Evolutionary conservation across 2,888 invertebrate genomes (phyloP).

Genomic region (Tridacna gigas): DNA sequence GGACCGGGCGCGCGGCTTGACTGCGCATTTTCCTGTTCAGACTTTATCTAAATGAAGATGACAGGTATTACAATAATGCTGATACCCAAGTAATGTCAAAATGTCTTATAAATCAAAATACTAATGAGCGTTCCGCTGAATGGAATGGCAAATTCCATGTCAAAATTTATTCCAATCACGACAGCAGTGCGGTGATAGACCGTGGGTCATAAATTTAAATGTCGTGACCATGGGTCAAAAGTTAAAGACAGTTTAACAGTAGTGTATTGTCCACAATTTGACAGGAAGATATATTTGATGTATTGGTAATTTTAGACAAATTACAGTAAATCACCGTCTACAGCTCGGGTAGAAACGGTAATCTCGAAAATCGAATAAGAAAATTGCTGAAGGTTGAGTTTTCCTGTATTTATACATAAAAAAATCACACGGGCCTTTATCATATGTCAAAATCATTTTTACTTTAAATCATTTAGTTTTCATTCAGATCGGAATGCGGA

Average conservation of each 20-base stretch:
- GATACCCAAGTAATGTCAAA: slow-evolving; percentile 56
- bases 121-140: slow-evolving; percentile 39
- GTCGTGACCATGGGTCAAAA: slow-evolving; percentile 23
- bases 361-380: too few relatives aligned
- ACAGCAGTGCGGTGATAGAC: background rate
- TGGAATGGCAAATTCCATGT: slow-evolving; percentile 14
- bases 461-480: too few relatives aligned
- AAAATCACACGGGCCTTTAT: too few relatives aligned
- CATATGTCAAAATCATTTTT: too few relatives aligned
- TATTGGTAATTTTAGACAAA: slow-evolving; percentile 1
- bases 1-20: slow-evolving; percentile 23
- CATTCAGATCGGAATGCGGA: too few relatives aligned
- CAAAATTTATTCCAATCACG: slow-evolving; percentile 37
- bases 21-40: slow-evolving; percentile 33
- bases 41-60: slow-evolving; percentile 54
- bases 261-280: slow-evolving; percentile 2
- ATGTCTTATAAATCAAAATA: slow-evolving; percentile 61
- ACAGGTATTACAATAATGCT: slow-evolving; percentile 57
- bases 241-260: slow-evolving; percentile 25
- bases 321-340: background rate
- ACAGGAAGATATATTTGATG: background rate
- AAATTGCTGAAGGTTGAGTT: too few relatives aligned
- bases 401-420: too few relatives aligned
- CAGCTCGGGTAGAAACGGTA: too few relatives aligned
- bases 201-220: slow-evolving; percentile 21